phyloP scores from a whole-genome alignment of 2,797 vertebrate genomes.

The Kryptolebias ocellatus region DNA sequence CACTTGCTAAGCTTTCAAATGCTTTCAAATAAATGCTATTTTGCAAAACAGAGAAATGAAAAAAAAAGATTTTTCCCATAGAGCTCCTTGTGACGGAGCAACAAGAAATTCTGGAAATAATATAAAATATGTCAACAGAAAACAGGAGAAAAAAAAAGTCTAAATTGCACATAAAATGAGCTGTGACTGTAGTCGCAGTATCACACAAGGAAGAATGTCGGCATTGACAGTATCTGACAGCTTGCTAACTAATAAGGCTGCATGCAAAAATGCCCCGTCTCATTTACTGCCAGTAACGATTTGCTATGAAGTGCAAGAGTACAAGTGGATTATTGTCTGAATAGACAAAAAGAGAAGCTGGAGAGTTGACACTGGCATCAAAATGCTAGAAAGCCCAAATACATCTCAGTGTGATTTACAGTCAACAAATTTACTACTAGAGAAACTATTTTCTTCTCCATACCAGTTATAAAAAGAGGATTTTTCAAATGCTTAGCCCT shows the following conservation, averaged over 20 bases:
- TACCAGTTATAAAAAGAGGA: too few species aligned
- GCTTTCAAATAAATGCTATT: not conserved
- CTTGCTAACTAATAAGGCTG: constrained; percentile 30
- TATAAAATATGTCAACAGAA: not conserved
- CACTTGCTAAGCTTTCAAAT: too few species aligned
- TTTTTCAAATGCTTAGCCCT: too few species aligned
- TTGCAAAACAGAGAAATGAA: not conserved
- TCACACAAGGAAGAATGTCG: not conserved
- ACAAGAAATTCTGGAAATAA: not conserved
- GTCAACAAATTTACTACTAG: constrained; percentile 23
- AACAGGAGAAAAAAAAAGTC: not conserved
- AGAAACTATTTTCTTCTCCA: not conserved
- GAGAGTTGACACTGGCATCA: constrained; percentile 26
- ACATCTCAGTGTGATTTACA: constrained; percentile 12
- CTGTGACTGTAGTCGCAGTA: not conserved
- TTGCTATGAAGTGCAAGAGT: constrained; percentile 26
- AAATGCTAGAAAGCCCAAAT: constrained; percentile 16
- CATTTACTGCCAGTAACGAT: constrained; percentile 30
- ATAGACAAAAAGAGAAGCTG: constrained; percentile 33
- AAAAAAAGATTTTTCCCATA: not conserved
- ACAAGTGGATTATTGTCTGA: constrained; percentile 21
- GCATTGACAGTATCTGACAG: constrained; percentile 19
- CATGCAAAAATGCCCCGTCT: constrained; percentile 15
- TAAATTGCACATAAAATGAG: not conserved
- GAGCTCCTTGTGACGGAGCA: not conserved